These are phyloP conservation scores for Lucifuga dentata DNA, from an alignment of 2,113 vertebrate genomes.

Conservation along the genomic window DNA sequence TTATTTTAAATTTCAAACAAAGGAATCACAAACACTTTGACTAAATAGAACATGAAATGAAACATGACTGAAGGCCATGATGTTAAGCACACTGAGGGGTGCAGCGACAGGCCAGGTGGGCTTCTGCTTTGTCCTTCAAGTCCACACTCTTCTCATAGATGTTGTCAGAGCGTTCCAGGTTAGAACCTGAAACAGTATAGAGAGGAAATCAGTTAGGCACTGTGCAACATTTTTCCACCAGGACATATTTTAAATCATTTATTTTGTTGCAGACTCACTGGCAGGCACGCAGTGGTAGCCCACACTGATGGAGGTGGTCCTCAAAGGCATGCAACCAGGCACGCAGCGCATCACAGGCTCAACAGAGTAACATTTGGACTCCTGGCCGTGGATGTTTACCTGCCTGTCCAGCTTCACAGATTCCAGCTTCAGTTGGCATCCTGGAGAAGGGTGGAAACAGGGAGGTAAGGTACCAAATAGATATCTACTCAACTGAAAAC, in stretches of 20 bases:
- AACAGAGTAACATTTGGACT: slow-evolving; percentile 81
- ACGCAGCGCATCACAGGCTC: slow-evolving; percentile 82
- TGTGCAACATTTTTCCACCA: accelerated
- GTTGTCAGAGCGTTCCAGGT: slow-evolving; percentile 24
- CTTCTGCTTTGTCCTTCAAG: slow-evolving; percentile 64
- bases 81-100: slow-evolving; percentile 70
- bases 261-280: slow-evolving; percentile 68
- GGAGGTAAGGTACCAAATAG: too few species aligned
- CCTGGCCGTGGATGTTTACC: slow-evolving; percentile 51
- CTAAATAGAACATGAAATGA: too few species aligned
- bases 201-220: slow-evolving; percentile 11
- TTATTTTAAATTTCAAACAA: too few species aligned
- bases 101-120: slow-evolving; percentile 79
- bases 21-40: too few species aligned
- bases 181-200: slow-evolving; percentile 55
- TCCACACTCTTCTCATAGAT: slow-evolving; percentile 70
- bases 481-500: too few species aligned
- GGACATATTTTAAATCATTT: background rate
- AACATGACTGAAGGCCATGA: background rate
- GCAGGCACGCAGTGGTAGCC: slow-evolving; percentile 80
- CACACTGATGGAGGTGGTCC: slow-evolving; percentile 61
- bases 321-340: slow-evolving; percentile 74
- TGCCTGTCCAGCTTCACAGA: slow-evolving; percentile 79
- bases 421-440: slow-evolving; percentile 78
- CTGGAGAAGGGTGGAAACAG: slow-evolving; percentile 52